A percentile compares a stretch with the other conserved stretches of the same genome.
phyloP scores from a whole-genome alignment of 1,140 invertebrate genomes.

The Drosophila varians region DNA sequence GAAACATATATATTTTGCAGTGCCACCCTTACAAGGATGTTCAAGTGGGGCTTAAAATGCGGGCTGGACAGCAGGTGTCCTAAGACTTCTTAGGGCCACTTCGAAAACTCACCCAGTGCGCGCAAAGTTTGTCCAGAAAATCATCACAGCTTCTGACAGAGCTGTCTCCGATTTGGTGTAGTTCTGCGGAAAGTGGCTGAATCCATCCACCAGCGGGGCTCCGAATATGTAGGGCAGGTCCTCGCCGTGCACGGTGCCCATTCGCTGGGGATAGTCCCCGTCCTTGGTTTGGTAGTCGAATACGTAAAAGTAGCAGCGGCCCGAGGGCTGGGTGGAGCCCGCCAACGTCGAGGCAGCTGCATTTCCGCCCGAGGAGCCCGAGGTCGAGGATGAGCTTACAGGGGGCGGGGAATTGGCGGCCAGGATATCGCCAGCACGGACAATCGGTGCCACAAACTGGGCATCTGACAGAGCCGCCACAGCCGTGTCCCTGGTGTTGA shows the following conservation, averaged over 20 bases:
- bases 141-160: constrained; percentile 96
- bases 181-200: constrained; percentile 93
- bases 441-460: constrained; percentile 93
- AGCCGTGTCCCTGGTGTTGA: constrained; percentile 95
- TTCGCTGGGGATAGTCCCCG: constrained; percentile 93
- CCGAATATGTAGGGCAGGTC: constrained; percentile 96
- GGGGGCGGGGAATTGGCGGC: constrained; percentile 84
- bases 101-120: constrained; percentile 93
- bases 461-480: constrained; percentile 96
- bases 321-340: constrained; percentile 84
- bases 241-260: constrained; percentile 96
- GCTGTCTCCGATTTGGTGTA: constrained; percentile 95
- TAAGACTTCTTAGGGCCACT: constrained; percentile 37
- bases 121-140: constrained; percentile 98
- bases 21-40: constrained; percentile 16
- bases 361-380: constrained; percentile 33
- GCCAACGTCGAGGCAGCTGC: constrained; percentile 69
- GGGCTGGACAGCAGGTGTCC: constrained; percentile 39
- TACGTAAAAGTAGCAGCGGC: constrained; percentile 94
- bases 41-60: constrained; percentile 39
- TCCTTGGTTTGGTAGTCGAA: constrained; percentile 97
- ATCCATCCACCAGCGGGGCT: constrained; percentile 90
- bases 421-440: constrained; percentile 92
- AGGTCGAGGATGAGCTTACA: constrained; percentile 72
- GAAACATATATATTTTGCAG: constrained; percentile 1